These are phyloP conservation scores for Anodontia alba DNA, from an alignment of 2,888 invertebrate species.

Conservation along the genomic window DNA sequence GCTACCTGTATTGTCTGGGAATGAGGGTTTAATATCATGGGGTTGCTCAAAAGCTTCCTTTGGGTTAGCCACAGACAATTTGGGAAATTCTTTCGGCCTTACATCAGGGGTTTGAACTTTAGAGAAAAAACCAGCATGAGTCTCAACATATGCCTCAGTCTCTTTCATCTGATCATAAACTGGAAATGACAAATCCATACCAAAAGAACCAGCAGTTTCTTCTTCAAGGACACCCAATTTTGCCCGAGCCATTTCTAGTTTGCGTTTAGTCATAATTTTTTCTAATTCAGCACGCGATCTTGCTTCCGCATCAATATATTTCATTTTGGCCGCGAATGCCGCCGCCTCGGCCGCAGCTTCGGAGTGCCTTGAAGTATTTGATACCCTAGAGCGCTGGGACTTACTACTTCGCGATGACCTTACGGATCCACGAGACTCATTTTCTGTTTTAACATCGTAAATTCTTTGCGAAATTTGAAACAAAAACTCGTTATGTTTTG, in stretches of 20 bases:
- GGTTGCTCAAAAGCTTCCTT: background rate
- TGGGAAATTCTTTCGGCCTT: background rate
- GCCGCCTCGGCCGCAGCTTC: constrained; percentile 20
- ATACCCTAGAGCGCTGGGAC: background rate
- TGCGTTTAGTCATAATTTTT: constrained; percentile 3
- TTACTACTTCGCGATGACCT: background rate
- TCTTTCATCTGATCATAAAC: background rate
- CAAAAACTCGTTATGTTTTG: background rate
- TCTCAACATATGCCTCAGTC: background rate
- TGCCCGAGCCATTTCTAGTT: constrained; percentile 20
- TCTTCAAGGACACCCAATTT: constrained; percentile 1
- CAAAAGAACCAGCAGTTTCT: background rate
- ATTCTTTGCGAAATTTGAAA: background rate
- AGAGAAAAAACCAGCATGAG: no score
- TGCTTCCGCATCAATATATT: constrained; percentile 28
- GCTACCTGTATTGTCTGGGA: background rate
- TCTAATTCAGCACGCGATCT: constrained; percentile 21
- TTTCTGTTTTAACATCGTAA: background rate
- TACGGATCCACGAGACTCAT: background rate
- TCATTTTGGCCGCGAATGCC: constrained; percentile 16
- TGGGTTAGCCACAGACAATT: background rate
- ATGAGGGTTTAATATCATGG: background rate
- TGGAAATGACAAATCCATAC: background rate
- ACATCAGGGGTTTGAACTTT: background rate
- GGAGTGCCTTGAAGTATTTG: background rate